A percentile compares a stretch with the other conserved stretches of the same genome.
These are phyloP conservation scores for Nannoperca obscura DNA, from an alignment of 2,797 vertebrate genomes.

Conservation along the genomic window DNA sequence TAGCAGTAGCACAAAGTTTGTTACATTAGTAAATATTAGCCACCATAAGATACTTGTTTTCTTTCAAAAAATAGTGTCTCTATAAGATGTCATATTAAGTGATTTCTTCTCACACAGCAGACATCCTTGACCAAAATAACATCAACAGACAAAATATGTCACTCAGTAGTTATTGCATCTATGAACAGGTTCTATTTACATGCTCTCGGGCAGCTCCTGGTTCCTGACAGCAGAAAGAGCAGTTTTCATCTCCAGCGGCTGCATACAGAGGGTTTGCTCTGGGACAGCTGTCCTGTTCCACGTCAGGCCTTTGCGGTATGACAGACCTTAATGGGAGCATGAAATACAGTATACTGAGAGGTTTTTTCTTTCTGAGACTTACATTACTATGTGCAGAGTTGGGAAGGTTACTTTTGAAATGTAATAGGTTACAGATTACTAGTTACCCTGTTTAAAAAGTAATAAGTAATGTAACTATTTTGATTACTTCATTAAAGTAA, in stretches of 20 bases:
- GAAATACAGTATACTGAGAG: neutral
- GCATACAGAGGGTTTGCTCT: constrained; percentile 87
- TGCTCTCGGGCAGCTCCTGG: constrained; percentile 77
- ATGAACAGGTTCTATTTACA: constrained; percentile 75
- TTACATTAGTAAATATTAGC: neutral
- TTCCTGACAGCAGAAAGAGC: constrained; percentile 81
- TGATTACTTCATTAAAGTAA: too few relatives aligned
- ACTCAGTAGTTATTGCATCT: neutral
- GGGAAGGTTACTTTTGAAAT: too few relatives aligned
- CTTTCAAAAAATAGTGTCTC: neutral
- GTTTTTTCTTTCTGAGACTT: neutral
- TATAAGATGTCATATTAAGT: neutral
- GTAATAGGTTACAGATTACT: too few relatives aligned
- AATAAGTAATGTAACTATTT: too few relatives aligned
- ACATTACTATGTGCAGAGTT: too few relatives aligned
- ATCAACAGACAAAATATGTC: too few relatives aligned
- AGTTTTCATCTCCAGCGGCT: constrained; percentile 88
- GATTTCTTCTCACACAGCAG: neutral
- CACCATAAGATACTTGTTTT: neutral
- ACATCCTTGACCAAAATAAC: neutral
- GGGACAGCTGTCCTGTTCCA: constrained; percentile 88
- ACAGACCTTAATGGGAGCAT: constrained; percentile 87
- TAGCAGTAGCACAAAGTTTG: neutral
- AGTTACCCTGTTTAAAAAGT: too few relatives aligned
- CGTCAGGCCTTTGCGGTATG: constrained; percentile 92